Base-by-base conservation (phyloP, 2,113 vertebrate genomes). In the Triplophysa rosa region DNA sequence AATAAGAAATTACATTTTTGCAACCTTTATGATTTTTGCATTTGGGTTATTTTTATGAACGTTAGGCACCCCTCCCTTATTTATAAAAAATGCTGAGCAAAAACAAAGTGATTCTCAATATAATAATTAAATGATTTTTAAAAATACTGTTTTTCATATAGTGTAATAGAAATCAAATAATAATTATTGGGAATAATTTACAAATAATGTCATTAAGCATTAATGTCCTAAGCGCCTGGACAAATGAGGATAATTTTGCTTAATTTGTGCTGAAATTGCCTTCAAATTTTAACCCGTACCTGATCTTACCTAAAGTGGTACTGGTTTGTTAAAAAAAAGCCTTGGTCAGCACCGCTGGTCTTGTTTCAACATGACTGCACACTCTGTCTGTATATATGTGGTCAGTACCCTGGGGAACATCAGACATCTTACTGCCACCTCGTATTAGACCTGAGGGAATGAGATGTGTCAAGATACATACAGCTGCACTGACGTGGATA, bases 401-500 rank as follows among this genome's bases (percentile, higher is more conserved):
- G 59, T 59, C 29, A 59, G 54, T 24, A 16, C 54, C 70, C 33
- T 42, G 54, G 33, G 33, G 54, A 23, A 59, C 70, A 42, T 24
- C 54, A 72, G 19, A 72, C 54, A 24, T 72, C 33, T 59, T 59
- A n/a, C 23, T 23, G 54, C 13, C 54, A 61, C 33, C 54, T 72
- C 54, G 23, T 9, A 13, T 59, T 72, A 42, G 13, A 59, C 69
- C 69, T 24, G 11, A 73, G 33, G 70, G 70, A 73, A 73, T 42
- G 70, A 59, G 8, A 73, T 61, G 54, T 58, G 70, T 59, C 70
- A 61, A 42, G 70, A 73, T 73, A 59, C 54, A 73, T 42, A 17
- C 13, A 23, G n/a, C 13, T 24, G 54, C 13, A 23, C 7, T 42
- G 33, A 42, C 8, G 16, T 73, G 54, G 69, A 72, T 56, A 21